Conservation (phyloP, 2,113 vertebrate genomes). For the Telmatochromis sp. region DNA sequence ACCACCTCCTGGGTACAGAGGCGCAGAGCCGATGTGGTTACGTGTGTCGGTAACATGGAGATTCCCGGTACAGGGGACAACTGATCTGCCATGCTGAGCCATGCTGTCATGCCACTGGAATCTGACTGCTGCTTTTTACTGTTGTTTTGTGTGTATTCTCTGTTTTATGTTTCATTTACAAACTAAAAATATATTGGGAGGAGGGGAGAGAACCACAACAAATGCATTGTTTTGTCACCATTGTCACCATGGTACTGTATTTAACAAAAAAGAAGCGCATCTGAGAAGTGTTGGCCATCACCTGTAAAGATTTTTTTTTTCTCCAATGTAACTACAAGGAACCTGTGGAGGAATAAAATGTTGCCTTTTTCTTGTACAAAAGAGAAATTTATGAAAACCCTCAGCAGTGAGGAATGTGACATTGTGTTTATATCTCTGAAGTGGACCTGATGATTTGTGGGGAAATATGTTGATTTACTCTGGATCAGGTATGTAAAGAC, state of each 20-base stretch:
- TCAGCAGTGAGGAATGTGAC: conserved; percentile 91
- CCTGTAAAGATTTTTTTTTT: conserved; percentile 77
- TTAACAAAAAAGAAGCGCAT: conserved; percentile 46
- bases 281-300: conserved; percentile 75
- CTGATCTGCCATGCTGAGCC: conserved; percentile 96
- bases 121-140: conserved; percentile 83
- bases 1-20: conserved; percentile 30
- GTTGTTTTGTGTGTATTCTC: conserved; percentile 77
- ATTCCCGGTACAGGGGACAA: conserved; percentile 66
- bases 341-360: conserved; percentile 81
- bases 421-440: conserved; percentile 96
- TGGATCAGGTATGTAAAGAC: conserved; percentile 98
- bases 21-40: conserved; percentile 15
- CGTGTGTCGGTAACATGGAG: conserved; percentile 59
- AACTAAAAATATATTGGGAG: conserved; percentile 56
- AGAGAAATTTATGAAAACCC: conserved; percentile 96
- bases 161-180: conserved; percentile 80
- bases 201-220: conserved; percentile 54
- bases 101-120: conserved; percentile 83
- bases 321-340: conserved; percentile 86
- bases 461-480: conserved; percentile 94
- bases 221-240: conserved; percentile 88
- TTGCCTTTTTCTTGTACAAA: conserved; percentile 99
- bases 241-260: conserved; percentile 93
- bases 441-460: conserved; percentile 88